Conservation (phyloP, 2,113 vertebrate species). For the Ranitomeya variabilis region DNA sequence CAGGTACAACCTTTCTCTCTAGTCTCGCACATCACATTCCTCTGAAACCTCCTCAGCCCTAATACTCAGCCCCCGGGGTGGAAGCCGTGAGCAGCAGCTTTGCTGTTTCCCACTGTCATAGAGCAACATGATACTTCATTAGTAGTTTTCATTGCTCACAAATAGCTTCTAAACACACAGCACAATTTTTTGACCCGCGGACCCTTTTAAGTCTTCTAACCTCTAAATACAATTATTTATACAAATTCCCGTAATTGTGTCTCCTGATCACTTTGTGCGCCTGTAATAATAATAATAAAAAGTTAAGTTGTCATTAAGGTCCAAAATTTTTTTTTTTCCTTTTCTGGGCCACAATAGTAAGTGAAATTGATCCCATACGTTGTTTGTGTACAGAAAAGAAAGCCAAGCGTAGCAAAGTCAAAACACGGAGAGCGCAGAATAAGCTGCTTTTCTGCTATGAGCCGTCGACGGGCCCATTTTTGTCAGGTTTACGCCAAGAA, state of each 20-base stretch:
- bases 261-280: neutral
- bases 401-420: conserved; percentile 49
- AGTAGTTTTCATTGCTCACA: conserved; percentile 1
- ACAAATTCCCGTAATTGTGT: neutral
- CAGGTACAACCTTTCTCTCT: conserved; percentile 12
- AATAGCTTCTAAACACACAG: conserved; percentile 11
- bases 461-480: conserved; percentile 35
- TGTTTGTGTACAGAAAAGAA: conserved; percentile 14
- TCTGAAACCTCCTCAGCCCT: neutral
- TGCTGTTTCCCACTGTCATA: conserved; percentile 16
- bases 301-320: conserved; percentile 59
- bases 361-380: conserved; percentile 56
- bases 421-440: conserved; percentile 58
- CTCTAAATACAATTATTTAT: neutral
- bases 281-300: conserved; percentile 50
- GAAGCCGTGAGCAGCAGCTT: neutral
- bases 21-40: conserved; percentile 37
- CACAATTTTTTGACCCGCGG: neutral
- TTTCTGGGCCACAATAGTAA: conserved; percentile 58
- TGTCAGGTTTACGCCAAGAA: conserved; percentile 67
- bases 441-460: conserved; percentile 37
- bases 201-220: neutral
- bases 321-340: conserved; percentile 39
- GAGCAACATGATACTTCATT: conserved; percentile 33
- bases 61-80: neutral